Base-by-base conservation (phyloP, 1,140 invertebrate genomes). In the Sarcophaga peregrina region DNA sequence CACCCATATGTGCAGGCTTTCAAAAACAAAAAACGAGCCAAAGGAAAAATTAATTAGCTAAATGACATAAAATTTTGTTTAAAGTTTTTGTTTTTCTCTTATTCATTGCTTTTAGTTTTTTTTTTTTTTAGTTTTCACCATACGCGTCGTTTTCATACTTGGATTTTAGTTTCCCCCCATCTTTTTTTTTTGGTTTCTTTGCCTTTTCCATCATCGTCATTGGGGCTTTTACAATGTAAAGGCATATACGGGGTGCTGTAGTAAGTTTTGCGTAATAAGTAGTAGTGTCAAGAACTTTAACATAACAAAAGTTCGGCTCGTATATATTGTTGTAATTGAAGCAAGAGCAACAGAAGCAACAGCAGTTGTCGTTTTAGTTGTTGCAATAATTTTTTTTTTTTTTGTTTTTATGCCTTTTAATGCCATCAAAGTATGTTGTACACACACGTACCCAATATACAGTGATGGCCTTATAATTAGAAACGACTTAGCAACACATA, bases 21-120 rank as follows among this genome's bases (percentile, higher is more conserved):
- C 5, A 37, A 11, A 74, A 20, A 8, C 76, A 62, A 58, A 81
- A 58, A 47, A 15, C 3, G 50, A 25, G 76, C 46, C 46, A 11
- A 62, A 54, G 48, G 47, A 83, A 37, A 81, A 73, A 81, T 83
- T 83, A 83, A 83, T 83, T 83, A 83, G 78, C 83, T 81, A 81
- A 83, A 82, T 82, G 73, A 76, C 80, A 82, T 78, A 74, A 76
- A 81, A 25, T 68, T 58, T 68, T 82, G 37, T 73, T 80, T 83
- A 72, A 62, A 52, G 20, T 37, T 72, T 80, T 54, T 54, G 25
- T 37, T 68, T 68, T 58, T 3, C 50, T 20, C 74, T 15, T 46
- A 68, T 37, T 37, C 25, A 11, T 54, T 54, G n/a, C n/a, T 72
- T 0, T 72, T 72, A 37, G n/a, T n/a, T n/a, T 72, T 72, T 25